phyloP scores from a whole-genome alignment of 2,888 invertebrate genomes.

The Lasius platythorax region DNA sequence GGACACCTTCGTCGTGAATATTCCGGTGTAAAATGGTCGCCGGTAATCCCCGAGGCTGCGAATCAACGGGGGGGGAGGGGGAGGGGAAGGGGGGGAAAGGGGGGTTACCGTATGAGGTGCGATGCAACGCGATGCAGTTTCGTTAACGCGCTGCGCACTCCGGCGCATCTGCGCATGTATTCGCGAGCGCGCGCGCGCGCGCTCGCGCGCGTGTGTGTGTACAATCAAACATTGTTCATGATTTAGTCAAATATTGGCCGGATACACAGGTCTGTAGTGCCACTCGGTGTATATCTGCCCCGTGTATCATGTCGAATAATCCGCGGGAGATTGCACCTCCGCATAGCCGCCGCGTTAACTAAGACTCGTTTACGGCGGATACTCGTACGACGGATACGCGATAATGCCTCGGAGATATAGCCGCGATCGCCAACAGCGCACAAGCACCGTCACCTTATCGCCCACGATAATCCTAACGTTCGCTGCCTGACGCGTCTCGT shows the following conservation, averaged over 20 bases:
- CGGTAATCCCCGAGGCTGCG: conserved; percentile 50
- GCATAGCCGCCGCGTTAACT: conserved; percentile 80
- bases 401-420: conserved; percentile 25
- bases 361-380: conserved; percentile 75
- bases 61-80: conserved; percentile 22
- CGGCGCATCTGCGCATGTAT: conserved; percentile 16
- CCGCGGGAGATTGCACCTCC: conserved; percentile 82
- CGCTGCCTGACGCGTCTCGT: conserved; percentile 28
- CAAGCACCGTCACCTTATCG: conserved; percentile 37
- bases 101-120: conserved; percentile 25
- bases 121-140: conserved; percentile 40
- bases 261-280: conserved; percentile 85
- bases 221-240: conserved; percentile 86
- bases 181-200: conserved; percentile 4
- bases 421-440: conserved; percentile 24
- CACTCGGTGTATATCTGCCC: conserved; percentile 78
- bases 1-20: conserved; percentile 47
- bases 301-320: conserved; percentile 84
- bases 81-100: too few species aligned
- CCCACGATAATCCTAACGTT: conserved; percentile 46
- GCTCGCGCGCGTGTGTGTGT: conserved; percentile 76
- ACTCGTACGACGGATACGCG: conserved; percentile 30
- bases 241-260: conserved; percentile 86
- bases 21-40: conserved; percentile 35
- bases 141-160: conserved; percentile 40